Evolutionary conservation across 2,888 invertebrate species (phyloP), one percentile per base, ranked within the genome.

Genomic region (Lasioglossum villosulum): DNA sequence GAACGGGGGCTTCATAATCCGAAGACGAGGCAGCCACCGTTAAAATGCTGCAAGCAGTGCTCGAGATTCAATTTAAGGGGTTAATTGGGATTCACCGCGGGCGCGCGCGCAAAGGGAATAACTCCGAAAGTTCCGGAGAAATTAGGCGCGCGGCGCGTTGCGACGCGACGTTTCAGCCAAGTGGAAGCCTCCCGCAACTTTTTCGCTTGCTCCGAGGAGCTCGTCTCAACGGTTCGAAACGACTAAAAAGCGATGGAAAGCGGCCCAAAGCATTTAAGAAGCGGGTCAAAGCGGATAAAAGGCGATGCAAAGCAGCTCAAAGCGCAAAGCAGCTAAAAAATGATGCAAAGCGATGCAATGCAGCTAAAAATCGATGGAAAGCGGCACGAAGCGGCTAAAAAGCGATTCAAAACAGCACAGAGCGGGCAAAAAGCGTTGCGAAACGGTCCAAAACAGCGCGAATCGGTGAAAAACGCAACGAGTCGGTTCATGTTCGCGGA

Each of bases 1-100:
- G 34, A 52, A 52, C 48, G 42, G 16, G 16, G 14, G 19, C n/a
- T 42, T 59, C 42, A 37, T n/a, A 56, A 19, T 63, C 63, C 2
- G 3, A 30, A 59, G 42, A 30, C 45, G 27, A 30, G 3, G 56
- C 42, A 30, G n/a, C 30, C 56, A 45, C 59, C 59, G 42, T 73
- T 34, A 42, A 34, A 34, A 45, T 48, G 76, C 12, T 2, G n/a
- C 16, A 66, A 48, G 72, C 19, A 78, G 42, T 27, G 59, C 39
- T 76, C 63, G 74, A 78, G 75, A 59, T 75, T 87, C 87, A 78
- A 85, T 88, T 82, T 80, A 48, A 74, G 30, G 52, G 75, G 80
- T 87, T 85, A 88, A 88, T 87, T 85, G 87, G 82, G 70, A 70
- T 72, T 82, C 79, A 75, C 75, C 72, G 73, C 56, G 78, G 78